Conservation (phyloP, 2,888 invertebrate genomes). For the Drosophila atroscutellata region DNA sequence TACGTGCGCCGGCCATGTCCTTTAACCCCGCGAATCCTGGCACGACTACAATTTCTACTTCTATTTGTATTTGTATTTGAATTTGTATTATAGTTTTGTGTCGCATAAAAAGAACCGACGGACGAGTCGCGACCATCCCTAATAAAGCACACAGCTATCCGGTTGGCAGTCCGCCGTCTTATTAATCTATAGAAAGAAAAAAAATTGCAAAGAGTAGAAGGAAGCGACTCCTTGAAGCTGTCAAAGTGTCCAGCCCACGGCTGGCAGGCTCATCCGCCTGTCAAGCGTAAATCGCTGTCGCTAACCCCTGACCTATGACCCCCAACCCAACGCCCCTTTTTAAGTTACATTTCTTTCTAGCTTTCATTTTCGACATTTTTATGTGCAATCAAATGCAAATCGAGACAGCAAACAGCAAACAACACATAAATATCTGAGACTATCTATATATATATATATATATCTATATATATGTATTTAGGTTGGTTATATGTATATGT, state of each 20-base stretch:
- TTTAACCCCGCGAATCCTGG: constrained; percentile 21
- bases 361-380: constrained; percentile 75
- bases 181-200: constrained; percentile 57
- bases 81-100: constrained; percentile 71
- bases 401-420: constrained; percentile 54
- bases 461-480: constrained; percentile 15
- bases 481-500: constrained; percentile 20
- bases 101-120: constrained; percentile 54
- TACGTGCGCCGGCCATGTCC: constrained; percentile 57
- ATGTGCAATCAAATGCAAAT: constrained; percentile 79
- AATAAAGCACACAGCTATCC: constrained; percentile 43
- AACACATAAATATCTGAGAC: constrained; percentile 29
- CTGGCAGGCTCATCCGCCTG: constrained; percentile 78
- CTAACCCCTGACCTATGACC: neutral
- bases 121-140: constrained; percentile 46
- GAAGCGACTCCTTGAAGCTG: constrained; percentile 56
- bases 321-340: neutral
- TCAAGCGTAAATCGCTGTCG: constrained; percentile 51
- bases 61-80: constrained; percentile 44
- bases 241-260: constrained; percentile 71
- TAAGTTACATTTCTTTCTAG: constrained; percentile 25
- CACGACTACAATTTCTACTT: constrained; percentile 36
- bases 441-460: neutral
- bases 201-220: neutral
- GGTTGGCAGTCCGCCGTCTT: constrained; percentile 48